Evolutionary conservation across 2,797 vertebrate species (phyloP), one percentile per base, ranked within the genome.

Genomic region (Cryptoblepharus egeriae): DNA sequence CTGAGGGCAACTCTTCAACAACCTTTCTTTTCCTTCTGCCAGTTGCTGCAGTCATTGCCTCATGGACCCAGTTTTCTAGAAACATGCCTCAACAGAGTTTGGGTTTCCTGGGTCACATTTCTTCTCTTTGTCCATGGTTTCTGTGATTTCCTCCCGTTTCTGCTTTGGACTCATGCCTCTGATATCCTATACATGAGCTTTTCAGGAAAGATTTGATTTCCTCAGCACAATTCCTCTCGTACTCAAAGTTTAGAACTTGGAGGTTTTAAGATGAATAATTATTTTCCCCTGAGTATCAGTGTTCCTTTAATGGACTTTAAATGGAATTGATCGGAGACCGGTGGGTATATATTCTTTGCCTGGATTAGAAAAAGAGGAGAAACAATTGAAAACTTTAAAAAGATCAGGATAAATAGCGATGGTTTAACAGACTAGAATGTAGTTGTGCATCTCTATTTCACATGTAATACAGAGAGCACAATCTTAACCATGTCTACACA

Each of bases 171-270:
- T 76, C 37, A 83, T 67, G 68, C 45, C 57, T 79, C 32, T 77
- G 28, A 57, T 68, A 68, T 70, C 63, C 64, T 64, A 79, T 63
- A 69, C 82, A 58, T 80, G 42, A 83, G 45, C 42, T 57, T 79
- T 65, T 26, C 16, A 77, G n/a, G 35, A 75, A 85, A 67, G 64
- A 83, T 63, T 81, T 80, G 82, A 85, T 77, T 72, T 83, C 69
- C 61, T 67, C 75, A 75, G 52, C 73, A 82, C 77, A 72, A 69
- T 60, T 82, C 73, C 18, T 63, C 16, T 68, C 35, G 63, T n/a
- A 12, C 64, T 63, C 70, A 73, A 63, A 83, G 37, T 28, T 57
- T 72, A 58, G 26, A 69, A 13, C 30, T 35, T 42, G 76, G 26
- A 72, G 1, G 3, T 81, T 81, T n/a, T 72, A 64, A 77, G n/a